phyloP scores from a whole-genome alignment of 2,797 vertebrate species.

The Characodon lateralis region DNA sequence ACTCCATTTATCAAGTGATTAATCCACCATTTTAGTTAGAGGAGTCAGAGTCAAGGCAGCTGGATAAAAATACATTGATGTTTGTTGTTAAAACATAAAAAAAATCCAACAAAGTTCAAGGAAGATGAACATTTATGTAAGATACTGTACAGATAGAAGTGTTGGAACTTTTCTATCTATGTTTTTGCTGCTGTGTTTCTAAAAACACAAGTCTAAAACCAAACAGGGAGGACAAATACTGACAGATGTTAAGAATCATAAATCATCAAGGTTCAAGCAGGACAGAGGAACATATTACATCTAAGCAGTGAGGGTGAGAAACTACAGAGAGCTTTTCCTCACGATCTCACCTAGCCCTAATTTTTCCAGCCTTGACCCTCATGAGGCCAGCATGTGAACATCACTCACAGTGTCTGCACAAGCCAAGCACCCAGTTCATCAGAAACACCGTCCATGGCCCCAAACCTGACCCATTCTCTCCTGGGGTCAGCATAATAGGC shows the following conservation, averaged over 20 bases:
- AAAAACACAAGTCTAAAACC: slow-evolving; percentile 2
- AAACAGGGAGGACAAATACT: slow-evolving; percentile 18
- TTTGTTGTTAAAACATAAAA: not conserved
- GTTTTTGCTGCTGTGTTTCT: not conserved
- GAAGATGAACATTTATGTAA: not conserved
- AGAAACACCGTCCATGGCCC: slow-evolving; percentile 74
- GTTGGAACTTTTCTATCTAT: not conserved
- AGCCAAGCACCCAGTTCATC: slow-evolving; percentile 76
- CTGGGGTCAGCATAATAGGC: slow-evolving; percentile 76
- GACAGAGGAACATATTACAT: slow-evolving; percentile 36
- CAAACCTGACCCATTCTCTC: slow-evolving; percentile 68
- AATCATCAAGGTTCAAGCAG: slow-evolving; percentile 32
- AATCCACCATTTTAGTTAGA: not conserved
- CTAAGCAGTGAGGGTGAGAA: slow-evolving; percentile 36
- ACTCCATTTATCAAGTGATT: not conserved
- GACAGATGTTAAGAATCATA: slow-evolving; percentile 42
- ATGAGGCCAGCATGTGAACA: slow-evolving; percentile 62
- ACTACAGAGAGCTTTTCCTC: slow-evolving; percentile 36
- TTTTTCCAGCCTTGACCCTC: slow-evolving; percentile 59
- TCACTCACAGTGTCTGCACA: slow-evolving; percentile 79
- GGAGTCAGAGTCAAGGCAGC: not conserved
- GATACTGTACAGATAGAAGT: not conserved
- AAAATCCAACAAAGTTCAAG: not conserved
- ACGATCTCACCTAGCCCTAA: slow-evolving; percentile 43
- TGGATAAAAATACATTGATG: not conserved